Evolutionary conservation across 2,113 vertebrate genomes (phyloP), one percentile per base, ranked within the genome.

Genomic region (Tupaia chinensis): DNA sequence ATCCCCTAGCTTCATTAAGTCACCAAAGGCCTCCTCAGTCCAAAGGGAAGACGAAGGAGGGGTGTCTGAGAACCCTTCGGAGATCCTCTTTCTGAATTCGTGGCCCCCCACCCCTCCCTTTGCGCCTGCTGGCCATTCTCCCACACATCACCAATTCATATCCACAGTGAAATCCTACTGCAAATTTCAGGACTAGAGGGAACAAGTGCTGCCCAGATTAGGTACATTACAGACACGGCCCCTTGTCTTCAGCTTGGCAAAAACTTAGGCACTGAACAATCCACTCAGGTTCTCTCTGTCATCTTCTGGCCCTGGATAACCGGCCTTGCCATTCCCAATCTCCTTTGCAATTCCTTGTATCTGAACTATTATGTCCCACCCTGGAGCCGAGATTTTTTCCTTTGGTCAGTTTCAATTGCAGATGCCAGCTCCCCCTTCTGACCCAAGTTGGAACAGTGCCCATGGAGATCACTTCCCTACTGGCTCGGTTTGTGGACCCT

Each of bases 331-430:
- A 56, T 44, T 22, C 44, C 20, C 2, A 0, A 66, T 60, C 60
- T 94, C 77, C 3, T 22, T 23, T 60, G n/a, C 25, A 54, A 12
- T 25, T 22, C 7, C 0, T 32, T 0, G 0, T 25, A 6, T 27
- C 68, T 11, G 14, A 27, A 66, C 44, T 44, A 44, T 5, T 44
- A 5, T 3, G 2, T 17, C 32, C 4, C 22, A 19, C 12, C 17
- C 77, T 11, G 9, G 93, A 69, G 53, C 65, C 34, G 44, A 12
- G 5, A 74, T 60, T 89, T 95, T 95, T 66, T 54, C 23, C 34
- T 66, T 32, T 20, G 44, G 29, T 0, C 44, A 1, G 1, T 61
- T 76, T 90, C 44, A 22, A 25, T 73, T 60, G 15, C 58, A 74
- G 73, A 54, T 7, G 34, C 25, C 25, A 29, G 23, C 20, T 82